Base-by-base conservation (phyloP, 2,888 invertebrate species). In the Lingula anatina region DNA sequence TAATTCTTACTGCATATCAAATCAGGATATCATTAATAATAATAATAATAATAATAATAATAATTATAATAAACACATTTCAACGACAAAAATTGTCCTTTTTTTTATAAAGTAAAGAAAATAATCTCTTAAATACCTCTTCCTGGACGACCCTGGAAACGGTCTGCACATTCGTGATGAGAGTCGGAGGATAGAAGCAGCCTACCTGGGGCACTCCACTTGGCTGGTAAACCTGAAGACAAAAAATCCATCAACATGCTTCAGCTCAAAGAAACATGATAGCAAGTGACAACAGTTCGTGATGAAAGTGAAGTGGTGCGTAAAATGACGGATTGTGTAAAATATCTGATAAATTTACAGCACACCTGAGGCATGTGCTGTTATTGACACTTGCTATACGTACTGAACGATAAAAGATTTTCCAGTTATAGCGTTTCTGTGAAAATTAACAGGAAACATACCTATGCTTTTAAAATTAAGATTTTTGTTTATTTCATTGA, bases 151-250 rank as follows among this genome's bases (percentile, higher is more conserved):
- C 75, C 45, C 78, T 78, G 36, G 82, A 80, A 23, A 75, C 71
- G 5, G 78, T 75, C 67, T 81, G 80, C 26, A 76, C 76, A 45
- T 72, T 75, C 36, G 76, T 73, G 49, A 78, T 73, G 43, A 79
- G 65, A 2, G 78, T 78, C 2, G 78, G 76, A 1, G 75, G 73
- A 54, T 75, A 77, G 60, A 59, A 78, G 49, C 66, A 66, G 2
- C 74, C 74, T 26, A 41, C 35, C 21, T 51, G 54, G 5, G 70
- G 68, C 18, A 64, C 51, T 0, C 57, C 56, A 47, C 51, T 46
- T 7, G 64, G 65, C 50, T 71, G 72, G 50, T 68, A 72, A 57
- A 68, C 60, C 72, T 71, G 50, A 5, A 59, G 49, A 40, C 35
- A 45, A 36, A 26, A 2, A 7, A 2, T 40, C 3, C 18, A 40